phyloP scores from a whole-genome alignment of 2,888 invertebrate genomes.

The Ormyrus labotus region DNA sequence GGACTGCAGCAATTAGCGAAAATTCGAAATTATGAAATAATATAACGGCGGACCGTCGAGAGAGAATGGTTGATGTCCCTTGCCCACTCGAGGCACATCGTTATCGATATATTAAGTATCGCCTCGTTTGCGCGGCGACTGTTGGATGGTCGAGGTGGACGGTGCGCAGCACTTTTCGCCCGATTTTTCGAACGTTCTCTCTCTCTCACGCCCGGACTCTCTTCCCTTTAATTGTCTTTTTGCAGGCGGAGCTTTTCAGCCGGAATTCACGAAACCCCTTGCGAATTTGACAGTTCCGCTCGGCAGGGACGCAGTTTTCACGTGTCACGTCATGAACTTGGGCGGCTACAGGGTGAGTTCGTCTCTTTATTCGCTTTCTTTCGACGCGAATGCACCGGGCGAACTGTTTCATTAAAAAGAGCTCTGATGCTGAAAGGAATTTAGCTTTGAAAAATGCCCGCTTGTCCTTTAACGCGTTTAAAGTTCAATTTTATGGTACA shows the following conservation, averaged over 20 bases:
- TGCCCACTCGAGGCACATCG: not conserved
- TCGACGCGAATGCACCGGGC: not conserved
- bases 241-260: conserved; percentile 86
- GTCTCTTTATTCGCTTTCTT: conserved; percentile 12
- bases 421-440: not conserved
- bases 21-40: conserved; percentile 39
- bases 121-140: too few relatives aligned
- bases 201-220: not conserved
- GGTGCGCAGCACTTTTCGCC: not conserved
- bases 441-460: too few relatives aligned
- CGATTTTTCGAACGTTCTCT: not conserved
- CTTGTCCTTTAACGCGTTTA: too few relatives aligned
- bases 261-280: conserved; percentile 90
- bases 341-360: conserved; percentile 91
- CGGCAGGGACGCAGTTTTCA: conserved; percentile 91
- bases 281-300: conserved; percentile 89
- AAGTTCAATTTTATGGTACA: too few relatives aligned
- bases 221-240: conserved; percentile 56
- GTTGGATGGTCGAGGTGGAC: too few relatives aligned
- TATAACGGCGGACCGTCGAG: not conserved
- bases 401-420: conserved; percentile 24
- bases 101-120: too few relatives aligned
- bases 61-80: too few relatives aligned
- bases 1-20: conserved; percentile 24
- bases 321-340: conserved; percentile 90